Conservation (phyloP, 2,888 invertebrate species). For the Tinea trinotella region DNA sequence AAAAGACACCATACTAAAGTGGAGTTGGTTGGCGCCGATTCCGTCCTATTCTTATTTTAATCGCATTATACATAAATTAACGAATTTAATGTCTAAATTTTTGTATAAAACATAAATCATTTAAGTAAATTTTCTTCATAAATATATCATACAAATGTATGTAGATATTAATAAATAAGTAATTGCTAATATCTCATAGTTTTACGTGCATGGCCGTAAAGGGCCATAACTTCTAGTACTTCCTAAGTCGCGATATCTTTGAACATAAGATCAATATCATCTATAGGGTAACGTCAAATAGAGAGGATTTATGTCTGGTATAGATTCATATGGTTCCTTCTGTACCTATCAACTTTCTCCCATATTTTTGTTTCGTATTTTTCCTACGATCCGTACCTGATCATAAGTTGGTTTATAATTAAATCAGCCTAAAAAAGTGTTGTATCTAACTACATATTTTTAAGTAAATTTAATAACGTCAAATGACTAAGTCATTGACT, state of each 20-base stretch:
- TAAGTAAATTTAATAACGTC: no score
- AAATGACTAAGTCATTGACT: no score
- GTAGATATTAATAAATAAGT: constrained; percentile 9
- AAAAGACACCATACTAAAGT: no score
- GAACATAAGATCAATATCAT: constrained; percentile 60
- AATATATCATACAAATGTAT: not conserved
- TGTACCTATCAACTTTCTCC: not conserved
- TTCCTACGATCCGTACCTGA: no score
- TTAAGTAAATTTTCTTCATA: not conserved
- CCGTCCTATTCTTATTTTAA: no score
- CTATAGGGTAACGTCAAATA: constrained; percentile 63
- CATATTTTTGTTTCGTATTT: not conserved
- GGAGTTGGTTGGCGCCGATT: no score
- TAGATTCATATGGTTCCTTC: constrained; percentile 38
- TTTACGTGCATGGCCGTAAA: constrained; percentile 16
- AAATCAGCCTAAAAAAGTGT: no score
- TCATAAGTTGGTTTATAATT: no score
- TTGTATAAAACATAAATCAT: no score
- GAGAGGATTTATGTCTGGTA: constrained; percentile 67
- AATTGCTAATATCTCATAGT: constrained; percentile 17
- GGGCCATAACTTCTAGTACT: constrained; percentile 33
- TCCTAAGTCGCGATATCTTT: constrained; percentile 57
- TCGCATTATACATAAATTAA: no score
- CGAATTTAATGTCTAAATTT: no score
- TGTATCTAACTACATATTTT: no score